Evolutionary conservation across 2,888 invertebrate genomes (phyloP).

Genomic region (Proisotoma minuta): DNA sequence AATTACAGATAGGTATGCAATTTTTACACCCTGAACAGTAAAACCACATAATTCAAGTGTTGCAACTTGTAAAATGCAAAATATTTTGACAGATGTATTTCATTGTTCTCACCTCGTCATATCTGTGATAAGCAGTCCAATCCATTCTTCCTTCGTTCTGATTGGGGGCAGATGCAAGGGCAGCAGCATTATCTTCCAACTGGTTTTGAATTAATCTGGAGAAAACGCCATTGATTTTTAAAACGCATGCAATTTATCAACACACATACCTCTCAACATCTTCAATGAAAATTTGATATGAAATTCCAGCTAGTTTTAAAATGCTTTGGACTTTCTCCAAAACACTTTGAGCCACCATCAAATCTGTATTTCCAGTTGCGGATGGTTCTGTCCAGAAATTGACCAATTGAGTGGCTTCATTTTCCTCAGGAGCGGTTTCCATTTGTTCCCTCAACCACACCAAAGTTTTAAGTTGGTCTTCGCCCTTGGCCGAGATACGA

Average conservation of each 20-base stretch:
- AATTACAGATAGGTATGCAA: background rate
- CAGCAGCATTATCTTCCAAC: background rate
- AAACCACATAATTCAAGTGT: too few relatives aligned
- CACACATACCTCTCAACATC: background rate
- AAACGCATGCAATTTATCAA: background rate
- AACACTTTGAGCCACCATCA: conserved; percentile 65
- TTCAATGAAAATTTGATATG: background rate
- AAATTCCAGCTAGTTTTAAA: background rate
- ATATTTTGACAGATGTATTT: too few relatives aligned
- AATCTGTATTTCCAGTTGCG: conserved; percentile 60
- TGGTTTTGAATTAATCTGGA: background rate
- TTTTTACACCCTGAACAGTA: too few relatives aligned
- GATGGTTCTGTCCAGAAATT: conserved; percentile 60
- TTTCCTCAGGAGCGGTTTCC: background rate
- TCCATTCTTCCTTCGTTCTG: background rate
- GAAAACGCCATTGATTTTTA: background rate
- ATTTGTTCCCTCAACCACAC: background rate
- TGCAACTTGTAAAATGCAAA: too few relatives aligned
- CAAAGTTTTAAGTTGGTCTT: background rate
- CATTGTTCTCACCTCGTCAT: conserved; percentile 67
- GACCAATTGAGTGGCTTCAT: background rate
- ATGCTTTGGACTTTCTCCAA: background rate
- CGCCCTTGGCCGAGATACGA: background rate
- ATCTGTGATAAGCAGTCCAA: background rate
- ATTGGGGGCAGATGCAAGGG: background rate